Evolutionary conservation across 2,888 invertebrate genomes (phyloP), one percentile per base, ranked within the genome.

Genomic region (Tenthredo mesomela): DNA sequence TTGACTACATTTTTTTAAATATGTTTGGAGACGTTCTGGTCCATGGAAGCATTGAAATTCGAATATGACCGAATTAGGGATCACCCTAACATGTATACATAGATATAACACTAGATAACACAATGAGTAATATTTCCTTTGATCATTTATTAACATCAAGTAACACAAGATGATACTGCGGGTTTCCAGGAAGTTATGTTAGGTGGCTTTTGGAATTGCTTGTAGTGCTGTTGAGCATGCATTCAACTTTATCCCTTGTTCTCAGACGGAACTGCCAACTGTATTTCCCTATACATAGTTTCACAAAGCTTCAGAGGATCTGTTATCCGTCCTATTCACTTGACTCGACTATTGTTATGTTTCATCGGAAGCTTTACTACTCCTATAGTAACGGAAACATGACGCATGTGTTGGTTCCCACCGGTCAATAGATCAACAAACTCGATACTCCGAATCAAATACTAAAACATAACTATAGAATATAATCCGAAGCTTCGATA

Each of bases 291-390:
- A 10, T 40, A 67, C 21, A 71, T 43, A 37, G 18, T 21, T 43
- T 15, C 71, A 71, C 71, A 43, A 71, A 43, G 71, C 10, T 43
- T 71, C 12, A n/a, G 4, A n/a, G 71, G 21, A 40, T 40, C 71
- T 71, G 71, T n/a, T 71, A 71, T 43, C 71, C 12, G 9, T 71
- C 21, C 40, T 40, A 37, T 71, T 71, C 71, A 21, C 43, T 40
- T 40, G 71, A 21, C 21, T 10, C 21, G 7, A 21, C 21, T 10
- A 71, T 71, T 40, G 21, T 71, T n/a, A n/a, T 40, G n/a, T n/a
- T 71, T 21, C 71, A 21, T 71, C 71, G 43, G 7, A 43, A 21
- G 43, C 71, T 40, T 10, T 12, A 21, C 71, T 71, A 1, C n/a
- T 54, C 37, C 18, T 43, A 37, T n/a, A 10, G 9, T 40, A 21